These are phyloP conservation scores for Tupaia chinensis DNA, from an alignment of 2,113 vertebrate species.

Conservation along the genomic window DNA sequence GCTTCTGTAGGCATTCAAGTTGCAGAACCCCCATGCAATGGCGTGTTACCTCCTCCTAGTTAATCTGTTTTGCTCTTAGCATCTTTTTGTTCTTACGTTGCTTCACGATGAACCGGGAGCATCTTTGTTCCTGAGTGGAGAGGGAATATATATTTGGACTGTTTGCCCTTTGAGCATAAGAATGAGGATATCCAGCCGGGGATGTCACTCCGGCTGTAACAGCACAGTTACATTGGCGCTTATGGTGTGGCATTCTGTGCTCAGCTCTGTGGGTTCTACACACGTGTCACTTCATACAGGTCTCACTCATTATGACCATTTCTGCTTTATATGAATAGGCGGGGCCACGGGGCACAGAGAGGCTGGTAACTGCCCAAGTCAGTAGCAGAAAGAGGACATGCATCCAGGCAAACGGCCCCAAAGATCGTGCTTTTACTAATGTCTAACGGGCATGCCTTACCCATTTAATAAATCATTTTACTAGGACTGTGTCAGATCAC, in stretches of 20 bases:
- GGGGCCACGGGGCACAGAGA: background rate
- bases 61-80: background rate
- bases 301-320: background rate
- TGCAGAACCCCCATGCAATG: fast-evolving
- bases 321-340: background rate
- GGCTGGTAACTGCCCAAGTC: background rate
- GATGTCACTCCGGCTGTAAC: background rate
- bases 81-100: background rate
- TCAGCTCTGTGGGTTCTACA: no score
- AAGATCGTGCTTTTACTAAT: background rate
- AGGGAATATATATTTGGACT: background rate
- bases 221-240: no score
- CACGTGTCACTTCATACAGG: background rate
- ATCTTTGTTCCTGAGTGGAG: background rate
- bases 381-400: background rate
- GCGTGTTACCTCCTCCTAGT: background rate
- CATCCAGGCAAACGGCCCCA: background rate
- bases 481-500: background rate
- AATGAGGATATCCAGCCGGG: background rate
- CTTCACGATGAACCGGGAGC: background rate
- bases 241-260: fast-evolving
- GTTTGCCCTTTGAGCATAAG: no score
- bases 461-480: background rate
- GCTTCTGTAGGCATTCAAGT: background rate
- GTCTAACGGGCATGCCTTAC: background rate